Evolutionary conservation across 1,140 invertebrate species (phyloP).

Genomic region (Hypsibius dujardini): DNA sequence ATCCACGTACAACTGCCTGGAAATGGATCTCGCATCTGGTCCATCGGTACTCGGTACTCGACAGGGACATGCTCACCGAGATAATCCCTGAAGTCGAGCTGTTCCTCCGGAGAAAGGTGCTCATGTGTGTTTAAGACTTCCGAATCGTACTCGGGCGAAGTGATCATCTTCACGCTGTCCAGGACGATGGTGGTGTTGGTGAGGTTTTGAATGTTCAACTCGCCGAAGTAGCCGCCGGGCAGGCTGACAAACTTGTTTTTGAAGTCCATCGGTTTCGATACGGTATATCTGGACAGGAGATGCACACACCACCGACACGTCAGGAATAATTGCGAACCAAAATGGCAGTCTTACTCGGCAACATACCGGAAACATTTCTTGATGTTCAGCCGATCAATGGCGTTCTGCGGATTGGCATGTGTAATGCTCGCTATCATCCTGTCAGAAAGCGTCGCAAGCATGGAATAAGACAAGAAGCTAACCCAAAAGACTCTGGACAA

Average conservation of each 20-base stretch:
- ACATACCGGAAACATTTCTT: constrained; percentile 15
- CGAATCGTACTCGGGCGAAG: constrained; percentile 5
- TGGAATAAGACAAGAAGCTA: too few species aligned
- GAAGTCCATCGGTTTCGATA: background rate
- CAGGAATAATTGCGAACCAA: too few species aligned
- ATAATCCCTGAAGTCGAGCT: background rate
- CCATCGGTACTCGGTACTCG: too few species aligned
- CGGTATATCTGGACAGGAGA: too few species aligned
- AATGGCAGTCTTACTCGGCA: too few species aligned
- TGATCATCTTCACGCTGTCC: constrained; percentile 10
- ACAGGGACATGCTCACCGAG: too few species aligned
- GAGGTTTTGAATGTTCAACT: constrained; percentile 14
- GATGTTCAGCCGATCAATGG: background rate
- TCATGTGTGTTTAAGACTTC: background rate
- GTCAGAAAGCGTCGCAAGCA: background rate
- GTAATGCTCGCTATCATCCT: constrained; percentile 16
- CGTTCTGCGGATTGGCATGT: background rate
- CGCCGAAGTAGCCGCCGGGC: constrained; percentile 13
- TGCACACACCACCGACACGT: too few species aligned
- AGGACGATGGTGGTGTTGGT: constrained; percentile 14
- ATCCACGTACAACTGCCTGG: too few species aligned
- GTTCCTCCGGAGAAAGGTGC: background rate
- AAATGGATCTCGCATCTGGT: too few species aligned
- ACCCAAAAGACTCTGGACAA: too few species aligned
- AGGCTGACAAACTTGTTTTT: constrained; percentile 14